Percentiles rank a stretch among this genome's conserved stretches.
Evolutionary conservation across 2,888 invertebrate genomes (phyloP).

Genomic region (Sinelater perroti): DNA sequence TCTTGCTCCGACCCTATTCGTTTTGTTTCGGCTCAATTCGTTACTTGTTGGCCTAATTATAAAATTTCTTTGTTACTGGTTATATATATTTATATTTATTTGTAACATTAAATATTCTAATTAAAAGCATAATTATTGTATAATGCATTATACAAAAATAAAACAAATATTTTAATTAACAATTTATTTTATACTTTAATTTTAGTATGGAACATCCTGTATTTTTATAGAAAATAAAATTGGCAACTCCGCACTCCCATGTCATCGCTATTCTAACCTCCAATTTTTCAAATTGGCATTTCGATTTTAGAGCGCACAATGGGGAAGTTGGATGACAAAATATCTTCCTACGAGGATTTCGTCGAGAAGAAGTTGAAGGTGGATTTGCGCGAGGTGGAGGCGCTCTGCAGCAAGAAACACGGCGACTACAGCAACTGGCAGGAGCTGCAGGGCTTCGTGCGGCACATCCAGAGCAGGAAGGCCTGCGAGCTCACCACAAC

Average conservation of each 20-base stretch:
- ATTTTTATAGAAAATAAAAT: too few relatives aligned
- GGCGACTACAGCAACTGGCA: slow-evolving; percentile 54
- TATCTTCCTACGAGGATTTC: slow-evolving; percentile 55
- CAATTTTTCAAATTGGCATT: neutral
- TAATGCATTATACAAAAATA: too few relatives aligned
- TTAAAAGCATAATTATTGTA: too few relatives aligned
- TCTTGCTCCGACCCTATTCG: too few relatives aligned
- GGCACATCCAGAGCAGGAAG: slow-evolving; percentile 49
- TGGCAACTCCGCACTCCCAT: neutral
- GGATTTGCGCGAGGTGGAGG: slow-evolving; percentile 55
- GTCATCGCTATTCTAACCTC: neutral
- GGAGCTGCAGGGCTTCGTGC: slow-evolving; percentile 52
- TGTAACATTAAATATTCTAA: too few relatives aligned
- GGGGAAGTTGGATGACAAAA: slow-evolving; percentile 46
- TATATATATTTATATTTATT: too few relatives aligned
- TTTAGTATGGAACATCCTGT: too few relatives aligned
- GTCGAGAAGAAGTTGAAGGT: slow-evolving; percentile 55
- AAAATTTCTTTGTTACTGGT: too few relatives aligned
- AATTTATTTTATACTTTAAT: too few relatives aligned
- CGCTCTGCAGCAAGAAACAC: slow-evolving; percentile 46
- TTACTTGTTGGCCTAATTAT: too few relatives aligned
- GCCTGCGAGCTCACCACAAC: slow-evolving; percentile 47
- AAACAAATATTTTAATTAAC: too few relatives aligned
- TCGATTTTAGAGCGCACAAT: neutral
- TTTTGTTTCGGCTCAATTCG: too few relatives aligned